Conservation (phyloP, 2,797 vertebrate genomes). For the Sciurus carolinensis region DNA sequence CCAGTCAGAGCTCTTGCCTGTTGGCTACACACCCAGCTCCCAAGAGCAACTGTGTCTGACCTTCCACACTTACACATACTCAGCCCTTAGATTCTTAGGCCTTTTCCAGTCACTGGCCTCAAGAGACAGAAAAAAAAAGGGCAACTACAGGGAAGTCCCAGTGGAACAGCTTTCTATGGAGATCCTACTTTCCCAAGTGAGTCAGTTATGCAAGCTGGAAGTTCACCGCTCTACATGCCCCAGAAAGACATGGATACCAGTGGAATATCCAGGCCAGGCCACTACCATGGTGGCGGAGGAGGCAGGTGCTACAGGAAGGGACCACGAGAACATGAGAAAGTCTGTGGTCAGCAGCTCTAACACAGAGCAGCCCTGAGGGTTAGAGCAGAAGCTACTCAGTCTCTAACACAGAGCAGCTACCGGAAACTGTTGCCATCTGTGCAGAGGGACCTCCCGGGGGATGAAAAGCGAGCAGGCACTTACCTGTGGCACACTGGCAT, state of each 20-base stretch:
- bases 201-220: constrained; percentile 25
- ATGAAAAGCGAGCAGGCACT: background rate
- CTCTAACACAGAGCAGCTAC: too few species aligned
- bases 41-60: too few species aligned
- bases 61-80: background rate
- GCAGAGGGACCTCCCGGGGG: fast-evolving
- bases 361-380: background rate
- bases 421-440: too few species aligned
- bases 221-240: background rate
- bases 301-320: background rate
- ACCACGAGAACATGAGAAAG: background rate
- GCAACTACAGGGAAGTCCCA: constrained; percentile 10
- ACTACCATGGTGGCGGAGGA: background rate
- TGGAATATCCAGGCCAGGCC: background rate
- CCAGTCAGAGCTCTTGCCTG: background rate
- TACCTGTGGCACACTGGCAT: constrained; percentile 96
- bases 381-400: background rate
- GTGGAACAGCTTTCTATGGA: constrained; percentile 36
- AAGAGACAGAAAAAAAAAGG: constrained; percentile 19
- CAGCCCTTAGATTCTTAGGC: background rate
- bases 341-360: background rate
- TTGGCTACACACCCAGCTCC: background rate
- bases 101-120: constrained; percentile 8
- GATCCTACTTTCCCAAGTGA: constrained; percentile 57
- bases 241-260: constrained; percentile 37